Percentiles rank a stretch among this genome's conserved stretches.
These are phyloP conservation scores for Prunella strophiata DNA, from an alignment of 2,797 vertebrate genomes.

Conservation along the genomic window DNA sequence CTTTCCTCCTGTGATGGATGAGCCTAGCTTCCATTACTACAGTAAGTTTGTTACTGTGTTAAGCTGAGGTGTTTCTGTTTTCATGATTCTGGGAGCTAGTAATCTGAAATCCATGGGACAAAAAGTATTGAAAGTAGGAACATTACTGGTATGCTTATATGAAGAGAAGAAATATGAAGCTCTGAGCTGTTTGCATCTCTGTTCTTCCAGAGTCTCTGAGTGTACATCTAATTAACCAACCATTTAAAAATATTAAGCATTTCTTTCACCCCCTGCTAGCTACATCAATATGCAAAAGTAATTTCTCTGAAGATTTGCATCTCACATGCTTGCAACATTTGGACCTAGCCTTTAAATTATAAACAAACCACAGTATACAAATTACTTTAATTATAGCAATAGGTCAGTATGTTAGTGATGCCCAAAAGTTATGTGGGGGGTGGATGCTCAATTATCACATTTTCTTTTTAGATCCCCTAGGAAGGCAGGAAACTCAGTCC, in stretches of 20 bases:
- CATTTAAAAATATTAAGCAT: background rate
- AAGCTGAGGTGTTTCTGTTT: background rate
- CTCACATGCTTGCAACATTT: background rate
- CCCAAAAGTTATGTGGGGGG: background rate
- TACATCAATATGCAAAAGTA: background rate
- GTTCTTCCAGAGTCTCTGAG: background rate
- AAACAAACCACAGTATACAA: background rate
- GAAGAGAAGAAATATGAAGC: background rate
- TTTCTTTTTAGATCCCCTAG: background rate
- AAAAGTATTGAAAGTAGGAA: background rate
- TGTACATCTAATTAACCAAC: background rate
- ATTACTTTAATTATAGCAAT: background rate
- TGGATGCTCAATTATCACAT: background rate
- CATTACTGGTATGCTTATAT: background rate
- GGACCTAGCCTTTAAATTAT: background rate
- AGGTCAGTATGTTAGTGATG: background rate
- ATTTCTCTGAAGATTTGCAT: background rate
- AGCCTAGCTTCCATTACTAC: background rate
- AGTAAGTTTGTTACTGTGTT: background rate
- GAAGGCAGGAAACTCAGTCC: background rate
- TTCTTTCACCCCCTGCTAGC: background rate
- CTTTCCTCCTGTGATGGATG: background rate
- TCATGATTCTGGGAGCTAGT: background rate
- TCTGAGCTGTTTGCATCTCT: background rate
- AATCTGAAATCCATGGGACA: background rate